Evolutionary conservation across 2,113 vertebrate genomes (phyloP), one percentile per base, ranked within the genome.

Genomic region (Gnathonemus longibarbis): DNA sequence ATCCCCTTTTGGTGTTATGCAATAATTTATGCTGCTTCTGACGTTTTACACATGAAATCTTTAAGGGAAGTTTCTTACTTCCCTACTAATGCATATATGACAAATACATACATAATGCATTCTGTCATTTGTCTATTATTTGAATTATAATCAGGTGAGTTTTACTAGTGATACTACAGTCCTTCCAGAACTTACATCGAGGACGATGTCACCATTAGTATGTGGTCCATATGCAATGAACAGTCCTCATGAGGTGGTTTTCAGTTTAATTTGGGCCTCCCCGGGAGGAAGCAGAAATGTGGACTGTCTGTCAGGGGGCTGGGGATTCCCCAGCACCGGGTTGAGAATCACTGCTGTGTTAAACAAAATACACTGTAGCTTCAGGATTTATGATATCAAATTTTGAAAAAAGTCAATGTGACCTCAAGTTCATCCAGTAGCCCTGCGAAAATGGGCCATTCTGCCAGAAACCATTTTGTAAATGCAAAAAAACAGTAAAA

Each of bases 21-120:
- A 84, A 84, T 84, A 84, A n/a, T 84, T 42, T 84, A 10, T 84
- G 24, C 21, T 45, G 83, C 45, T 84, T 24, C 9, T 84, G 83
- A 87, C 49, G 84, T 87, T 87, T 87, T 87, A 87, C 49, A 56
- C 7, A 21, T 4, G 45, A 53, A 87, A 56, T 53, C 50, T 87
- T 52, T 50, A 35, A 53, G 2, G 85, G 85, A 87, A 87, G 10
- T 86, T 48, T 1, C 10, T 52, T 53, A 53, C 48, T 53, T 87
- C 49, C 27, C 27, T 46, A 19, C 74, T 48, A 11, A 24, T 19
- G n/a, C 27, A 8, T 87, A 77, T 39, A 39, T 53, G 31, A 10
- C 39, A 56, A 19, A 52, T 50, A 50, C 19, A 8, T 52, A 46
- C 84, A 85, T 85, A 46, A 45, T 83, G 3, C 13, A 85, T 83